Base-by-base conservation (phyloP, 2,113 vertebrate genomes). In the Todiramphus chloris region DNA sequence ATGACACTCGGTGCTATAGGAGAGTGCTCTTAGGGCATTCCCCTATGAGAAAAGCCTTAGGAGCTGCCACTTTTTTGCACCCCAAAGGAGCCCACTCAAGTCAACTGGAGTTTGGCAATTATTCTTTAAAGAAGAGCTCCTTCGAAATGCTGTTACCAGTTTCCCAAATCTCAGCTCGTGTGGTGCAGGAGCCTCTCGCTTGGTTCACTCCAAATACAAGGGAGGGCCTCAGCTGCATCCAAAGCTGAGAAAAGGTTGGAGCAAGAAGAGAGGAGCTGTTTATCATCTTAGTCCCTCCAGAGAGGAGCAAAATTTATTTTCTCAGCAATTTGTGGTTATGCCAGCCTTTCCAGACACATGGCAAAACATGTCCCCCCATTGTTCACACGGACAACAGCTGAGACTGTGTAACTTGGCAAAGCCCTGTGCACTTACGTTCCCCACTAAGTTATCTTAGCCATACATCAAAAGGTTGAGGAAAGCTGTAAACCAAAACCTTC, bases 281-380 rank as follows among this genome's bases (percentile, higher is more conserved):
- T 58, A 56, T 63, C 58, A 2, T 13, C 60, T 79, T 16, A 81
- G 51, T 81, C 64, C 83, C 39, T 44, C 33, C 8, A 19, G 90
- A 86, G 68, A 81, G 80, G 19, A 83, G 35, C 30, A 59, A 9
- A 59, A 84, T 44, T 64, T 78, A 23, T 72, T 89, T 76, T 84
- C 60, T 59, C 39, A 53, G 68, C 44, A 75, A 41, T 53, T 2
- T 75, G 73, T 1, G 66, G 92, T 43, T 46, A 23, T 94, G 87
- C 85, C 94, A 97, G 82, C 76, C 86, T 63, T 50, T 77, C 64
- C 95, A 96, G 92, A 93, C 85, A 60, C 90, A 87, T 13, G 82
- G 88, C 93, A 96, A 76, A 83, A 72, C 53, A 13, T 4, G 30
- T 78, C 11, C 46, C 67, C 72, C 20, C 60, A 28, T 68, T 89